Conservation (phyloP, 2,797 vertebrate genomes). For the Cichlasoma orientale region DNA sequence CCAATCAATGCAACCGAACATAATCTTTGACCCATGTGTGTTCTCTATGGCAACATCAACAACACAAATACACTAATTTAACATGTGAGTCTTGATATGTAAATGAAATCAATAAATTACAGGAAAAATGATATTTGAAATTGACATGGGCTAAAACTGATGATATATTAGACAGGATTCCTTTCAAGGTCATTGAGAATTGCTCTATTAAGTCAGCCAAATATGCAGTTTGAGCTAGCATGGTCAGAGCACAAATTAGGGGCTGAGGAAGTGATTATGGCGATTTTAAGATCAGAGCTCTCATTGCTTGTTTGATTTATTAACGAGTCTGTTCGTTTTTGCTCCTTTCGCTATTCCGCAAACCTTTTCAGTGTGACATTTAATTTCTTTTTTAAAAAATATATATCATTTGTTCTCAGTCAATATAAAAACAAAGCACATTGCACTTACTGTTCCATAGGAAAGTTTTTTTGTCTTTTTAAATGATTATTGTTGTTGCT, state of each 20-base stretch:
- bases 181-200: conserved; percentile 81
- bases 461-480: conserved; percentile 87
- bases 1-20: conserved; percentile 85
- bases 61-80: conserved; percentile 87
- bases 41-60: conserved; percentile 88
- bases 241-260: conserved; percentile 81
- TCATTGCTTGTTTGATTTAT: conserved; percentile 75
- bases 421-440: conserved; percentile 91
- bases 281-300: conserved; percentile 82
- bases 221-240: conserved; percentile 78
- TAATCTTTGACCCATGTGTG: conserved; percentile 86
- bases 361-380: conserved; percentile 88
- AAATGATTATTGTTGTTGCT: conserved; percentile 85
- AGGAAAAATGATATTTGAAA: conserved; percentile 83
- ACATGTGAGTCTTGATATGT: conserved; percentile 87
- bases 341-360: conserved; percentile 83
- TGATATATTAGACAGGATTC: conserved; percentile 86
- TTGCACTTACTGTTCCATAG: conserved; percentile 91
- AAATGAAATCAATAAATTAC: conserved; percentile 86
- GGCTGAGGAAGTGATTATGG: conserved; percentile 81
- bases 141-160: conserved; percentile 87
- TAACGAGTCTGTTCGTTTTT: conserved; percentile 72
- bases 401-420: conserved; percentile 91
- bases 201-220: conserved; percentile 77
- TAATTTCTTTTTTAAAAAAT: conserved; percentile 89